These are phyloP conservation scores for Lepus timidus DNA, from an alignment of 2,113 vertebrate genomes.

Conservation along the genomic window DNA sequence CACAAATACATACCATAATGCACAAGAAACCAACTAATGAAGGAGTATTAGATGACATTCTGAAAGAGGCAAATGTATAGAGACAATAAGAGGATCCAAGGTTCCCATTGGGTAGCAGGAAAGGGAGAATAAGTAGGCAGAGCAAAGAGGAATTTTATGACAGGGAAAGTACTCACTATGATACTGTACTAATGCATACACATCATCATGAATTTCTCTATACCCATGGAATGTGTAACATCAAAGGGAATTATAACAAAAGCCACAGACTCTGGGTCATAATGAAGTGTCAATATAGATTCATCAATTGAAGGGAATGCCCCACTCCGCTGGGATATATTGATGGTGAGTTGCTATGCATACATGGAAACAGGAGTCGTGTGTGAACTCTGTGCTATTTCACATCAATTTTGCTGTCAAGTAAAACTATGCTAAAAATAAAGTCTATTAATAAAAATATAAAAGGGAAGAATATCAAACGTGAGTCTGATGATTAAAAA, in stretches of 20 bases:
- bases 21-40: neutral
- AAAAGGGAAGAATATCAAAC: neutral
- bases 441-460: neutral
- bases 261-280: neutral
- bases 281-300: neutral
- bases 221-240: neutral
- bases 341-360: neutral
- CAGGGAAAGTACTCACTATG: neutral
- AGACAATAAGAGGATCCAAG: neutral
- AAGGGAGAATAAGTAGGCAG: neutral
- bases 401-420: neutral
- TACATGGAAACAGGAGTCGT: neutral
- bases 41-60: neutral
- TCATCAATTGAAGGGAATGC: neutral
- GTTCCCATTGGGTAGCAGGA: accelerated
- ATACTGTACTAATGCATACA: neutral
- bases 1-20: too few relatives aligned
- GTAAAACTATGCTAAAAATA: neutral
- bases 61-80: neutral
- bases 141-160: neutral
- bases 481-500: neutral
- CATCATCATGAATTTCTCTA: neutral
- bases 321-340: neutral
- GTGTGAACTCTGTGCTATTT: neutral
- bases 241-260: neutral